These are phyloP conservation scores for Drosophila limbata DNA, from an alignment of 2,888 invertebrate genomes.

Conservation along the genomic window DNA sequence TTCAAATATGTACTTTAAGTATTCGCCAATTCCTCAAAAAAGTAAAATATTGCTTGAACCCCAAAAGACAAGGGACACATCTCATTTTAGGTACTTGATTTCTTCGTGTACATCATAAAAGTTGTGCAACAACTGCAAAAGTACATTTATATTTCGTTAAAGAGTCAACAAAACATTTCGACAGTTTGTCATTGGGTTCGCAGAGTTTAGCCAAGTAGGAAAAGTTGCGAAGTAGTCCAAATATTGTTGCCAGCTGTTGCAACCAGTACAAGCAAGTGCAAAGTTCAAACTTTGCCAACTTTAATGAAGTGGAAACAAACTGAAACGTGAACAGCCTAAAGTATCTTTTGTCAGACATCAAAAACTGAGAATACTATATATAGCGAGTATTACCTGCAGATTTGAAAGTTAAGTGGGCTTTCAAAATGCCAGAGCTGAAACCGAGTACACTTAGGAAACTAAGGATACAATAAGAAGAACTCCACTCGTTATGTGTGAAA, in stretches of 20 bases:
- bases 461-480: not conserved
- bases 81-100: not conserved
- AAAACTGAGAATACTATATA: not conserved
- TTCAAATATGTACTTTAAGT: too few relatives aligned
- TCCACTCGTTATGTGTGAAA: slow-evolving; percentile 78
- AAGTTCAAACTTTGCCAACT: slow-evolving; percentile 60
- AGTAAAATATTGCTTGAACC: too few relatives aligned
- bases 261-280: slow-evolving; percentile 36
- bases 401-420: not conserved
- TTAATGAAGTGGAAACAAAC: slow-evolving; percentile 59
- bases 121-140: slow-evolving; percentile 16
- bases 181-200: slow-evolving; percentile 54
- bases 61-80: not conserved
- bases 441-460: slow-evolving; percentile 15
- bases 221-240: slow-evolving; percentile 43
- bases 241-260: slow-evolving; percentile 54
- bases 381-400: slow-evolving; percentile 43
- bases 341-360: slow-evolving; percentile 28
- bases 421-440: slow-evolving; percentile 24
- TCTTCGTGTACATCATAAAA: slow-evolving; percentile 6
- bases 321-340: slow-evolving; percentile 10
- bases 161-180: slow-evolving; percentile 44
- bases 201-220: slow-evolving; percentile 19
- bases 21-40: too few relatives aligned
- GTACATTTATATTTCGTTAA: slow-evolving; percentile 11